phyloP scores from a whole-genome alignment of 2,888 invertebrate genomes.

The Bedellia somnulentella region DNA sequence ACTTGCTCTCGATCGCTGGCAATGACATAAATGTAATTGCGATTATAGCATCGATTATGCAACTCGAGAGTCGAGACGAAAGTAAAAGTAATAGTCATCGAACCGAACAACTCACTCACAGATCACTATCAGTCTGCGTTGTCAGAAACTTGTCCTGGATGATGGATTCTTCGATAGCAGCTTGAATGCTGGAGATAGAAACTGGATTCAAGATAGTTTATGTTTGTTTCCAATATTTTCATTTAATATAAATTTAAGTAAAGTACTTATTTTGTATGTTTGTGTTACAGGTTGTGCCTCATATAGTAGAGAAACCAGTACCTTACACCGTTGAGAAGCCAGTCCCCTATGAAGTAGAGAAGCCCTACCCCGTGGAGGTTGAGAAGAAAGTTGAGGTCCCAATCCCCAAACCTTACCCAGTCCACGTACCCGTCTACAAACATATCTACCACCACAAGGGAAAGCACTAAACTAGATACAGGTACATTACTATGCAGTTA shows the following conservation, averaged over 20 bases:
- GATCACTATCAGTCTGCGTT: no score
- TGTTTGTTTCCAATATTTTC: no score
- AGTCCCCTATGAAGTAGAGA: slow-evolving; percentile 70
- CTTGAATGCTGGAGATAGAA: no score
- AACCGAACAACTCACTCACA: slow-evolving; percentile 20
- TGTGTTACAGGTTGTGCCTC: slow-evolving; percentile 65
- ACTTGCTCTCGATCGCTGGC: no score
- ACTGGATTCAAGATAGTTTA: no score
- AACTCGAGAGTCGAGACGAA: slow-evolving; percentile 34
- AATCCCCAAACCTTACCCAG: slow-evolving; percentile 72
- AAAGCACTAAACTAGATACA: slow-evolving; percentile 41
- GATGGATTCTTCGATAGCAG: no score
- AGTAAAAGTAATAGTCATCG: slow-evolving; percentile 36
- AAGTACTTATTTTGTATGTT: no score
- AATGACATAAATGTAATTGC: no score
- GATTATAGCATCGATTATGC: no score
- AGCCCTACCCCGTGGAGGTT: slow-evolving; percentile 75
- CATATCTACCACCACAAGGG: slow-evolving; percentile 69
- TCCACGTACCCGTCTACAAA: slow-evolving; percentile 74
- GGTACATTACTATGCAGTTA: no score
- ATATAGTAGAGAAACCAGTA: slow-evolving; percentile 71
- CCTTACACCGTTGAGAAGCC: slow-evolving; percentile 75
- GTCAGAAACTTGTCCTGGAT: no score
- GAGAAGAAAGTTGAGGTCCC: slow-evolving; percentile 74
- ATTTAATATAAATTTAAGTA: no score